Conservation (phyloP, 2,888 invertebrate species). For the Mechanitis messenoides region DNA sequence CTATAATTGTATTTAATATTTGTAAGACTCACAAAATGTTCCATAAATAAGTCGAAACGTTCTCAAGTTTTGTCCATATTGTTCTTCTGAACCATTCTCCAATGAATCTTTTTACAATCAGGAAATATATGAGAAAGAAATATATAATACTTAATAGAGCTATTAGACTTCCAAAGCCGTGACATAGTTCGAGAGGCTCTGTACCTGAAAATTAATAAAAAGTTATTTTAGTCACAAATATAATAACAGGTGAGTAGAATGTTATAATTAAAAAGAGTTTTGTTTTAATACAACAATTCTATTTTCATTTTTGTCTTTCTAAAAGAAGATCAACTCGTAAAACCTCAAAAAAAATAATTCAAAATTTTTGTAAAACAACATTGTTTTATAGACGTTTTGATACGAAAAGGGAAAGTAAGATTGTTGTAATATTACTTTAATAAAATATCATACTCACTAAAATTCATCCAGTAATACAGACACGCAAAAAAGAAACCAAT, state of each 20-base stretch:
- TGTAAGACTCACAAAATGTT: slow-evolving; percentile 44
- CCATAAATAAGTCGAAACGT: slow-evolving; percentile 38
- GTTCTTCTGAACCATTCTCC: slow-evolving; percentile 55
- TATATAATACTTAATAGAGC: slow-evolving; percentile 78
- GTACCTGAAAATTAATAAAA: slow-evolving; percentile 38
- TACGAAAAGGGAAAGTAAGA: too few species aligned
- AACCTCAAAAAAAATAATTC: background rate
- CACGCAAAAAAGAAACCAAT: slow-evolving; percentile 60
- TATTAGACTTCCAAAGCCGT: slow-evolving; percentile 84
- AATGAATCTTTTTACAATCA: slow-evolving; percentile 76
- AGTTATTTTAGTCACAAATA: background rate
- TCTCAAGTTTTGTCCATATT: slow-evolving; percentile 50
- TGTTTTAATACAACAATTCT: too few species aligned
- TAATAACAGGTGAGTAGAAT: background rate
- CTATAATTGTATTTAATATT: background rate
- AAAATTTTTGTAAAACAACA: too few species aligned
- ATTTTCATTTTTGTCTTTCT: too few species aligned
- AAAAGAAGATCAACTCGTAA: too few species aligned
- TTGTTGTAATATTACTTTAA: background rate
- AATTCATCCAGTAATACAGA: slow-evolving; percentile 53
- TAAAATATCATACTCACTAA: slow-evolving; percentile 44
- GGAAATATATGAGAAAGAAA: slow-evolving; percentile 79
- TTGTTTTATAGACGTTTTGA: too few species aligned
- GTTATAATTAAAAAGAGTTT: too few species aligned
- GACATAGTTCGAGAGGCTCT: slow-evolving; percentile 68